Base-by-base conservation (phyloP, 2,888 invertebrate species). In the Eulithis testata region DNA sequence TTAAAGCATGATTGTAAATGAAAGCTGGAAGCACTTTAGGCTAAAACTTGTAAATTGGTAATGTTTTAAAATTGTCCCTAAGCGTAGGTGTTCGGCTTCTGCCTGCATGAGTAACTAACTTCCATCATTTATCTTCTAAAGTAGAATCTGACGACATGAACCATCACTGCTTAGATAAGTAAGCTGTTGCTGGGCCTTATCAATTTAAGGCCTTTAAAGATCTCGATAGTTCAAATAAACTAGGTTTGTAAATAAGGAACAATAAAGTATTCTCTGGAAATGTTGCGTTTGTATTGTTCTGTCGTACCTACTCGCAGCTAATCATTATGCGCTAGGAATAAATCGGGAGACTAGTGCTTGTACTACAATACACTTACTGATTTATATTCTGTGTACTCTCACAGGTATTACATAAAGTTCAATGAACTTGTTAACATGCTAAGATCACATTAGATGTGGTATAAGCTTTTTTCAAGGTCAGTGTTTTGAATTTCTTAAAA, bases 21-120 rank as follows among this genome's bases (percentile, higher is more conserved):
- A 62, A 54, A 66, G 69, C 68, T 73, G 67, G 70, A 65, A 64
- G 62, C 73, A 71, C 68, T 71, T 73, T 59, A 74, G 74, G 69
- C 66, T 73, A 73, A 71, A 72, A 55, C 60, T 68, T 76, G 75
- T 77, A 79, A 76, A 78, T 78, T 78, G 73, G 73, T 75, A 74
- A 74, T 76, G 74, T 79, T 80, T 78, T 70, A 79, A 79, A 79
- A 75, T 72, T 63, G 66, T 71, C 65, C 70, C 56, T 71, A 63
- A 67, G 63, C 59, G 67, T 66, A 73, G 72, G 63, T 65, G 61
- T 69, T 70, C 54, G 71, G 70, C 75, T 73, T 68, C 56, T 59
- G 57, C 66, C 69, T 69, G 62, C 64, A 69, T 65, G 55, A 69
- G 53, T 59, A 68, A 66, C 53, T 63, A 68, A 66, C 55, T 63